phyloP scores from a whole-genome alignment of 2,888 invertebrate genomes.

The Lepeophtheirus nordmannii region DNA sequence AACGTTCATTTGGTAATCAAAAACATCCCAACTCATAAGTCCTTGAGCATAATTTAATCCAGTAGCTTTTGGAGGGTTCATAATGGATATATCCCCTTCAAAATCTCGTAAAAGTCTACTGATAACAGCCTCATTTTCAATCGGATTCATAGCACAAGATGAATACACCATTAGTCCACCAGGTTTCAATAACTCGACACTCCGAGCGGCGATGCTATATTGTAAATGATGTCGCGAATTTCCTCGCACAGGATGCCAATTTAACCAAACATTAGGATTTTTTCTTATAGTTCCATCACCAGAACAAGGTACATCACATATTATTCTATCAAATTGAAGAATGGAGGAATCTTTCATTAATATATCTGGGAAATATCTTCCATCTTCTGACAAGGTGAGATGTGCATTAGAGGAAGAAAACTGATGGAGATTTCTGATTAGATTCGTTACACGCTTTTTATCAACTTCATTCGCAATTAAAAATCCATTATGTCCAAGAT shows the following conservation, averaged over 20 bases:
- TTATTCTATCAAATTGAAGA: conserved; percentile 15
- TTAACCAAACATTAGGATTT: conserved; percentile 21
- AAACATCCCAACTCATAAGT: conserved; percentile 3
- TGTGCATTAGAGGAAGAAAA: not conserved
- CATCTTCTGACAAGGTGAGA: conserved; percentile 5
- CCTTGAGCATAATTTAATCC: conserved; percentile 8
- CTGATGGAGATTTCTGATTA: not conserved
- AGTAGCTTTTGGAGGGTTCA: not conserved
- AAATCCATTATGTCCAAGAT: not conserved
- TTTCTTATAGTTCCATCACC: conserved; percentile 23
- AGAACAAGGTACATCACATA: conserved; percentile 24
- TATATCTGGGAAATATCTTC: conserved; percentile 9
- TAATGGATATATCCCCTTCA: conserved; percentile 4
- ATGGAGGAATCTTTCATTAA: not conserved
- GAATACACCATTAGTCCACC: conserved; percentile 16
- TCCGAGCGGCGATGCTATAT: conserved; percentile 9
- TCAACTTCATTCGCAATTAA: conserved; percentile 13
- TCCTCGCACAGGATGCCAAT: conserved; percentile 16
- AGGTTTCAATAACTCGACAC: conserved; percentile 6
- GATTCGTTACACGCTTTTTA: not conserved
- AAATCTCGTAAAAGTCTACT: not conserved
- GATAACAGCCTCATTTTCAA: conserved; percentile 23
- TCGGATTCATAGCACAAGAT: conserved; percentile 19
- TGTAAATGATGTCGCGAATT: conserved; percentile 8
- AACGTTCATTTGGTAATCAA: not conserved